Base-by-base conservation (phyloP, 2,113 vertebrate species). In the Tympanuchus pallidicinctus region DNA sequence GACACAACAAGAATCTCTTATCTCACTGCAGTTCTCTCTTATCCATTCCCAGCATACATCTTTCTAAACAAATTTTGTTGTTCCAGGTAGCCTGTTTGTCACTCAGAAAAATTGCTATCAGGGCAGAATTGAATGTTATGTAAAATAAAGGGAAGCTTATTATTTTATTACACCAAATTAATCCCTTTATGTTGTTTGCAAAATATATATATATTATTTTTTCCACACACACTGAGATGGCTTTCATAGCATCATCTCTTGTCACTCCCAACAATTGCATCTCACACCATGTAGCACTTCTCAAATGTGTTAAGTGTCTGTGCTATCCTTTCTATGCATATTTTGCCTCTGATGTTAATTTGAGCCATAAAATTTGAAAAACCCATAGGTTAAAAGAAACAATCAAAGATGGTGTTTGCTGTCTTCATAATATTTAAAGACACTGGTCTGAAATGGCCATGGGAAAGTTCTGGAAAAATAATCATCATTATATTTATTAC, bases 301-400 rank as follows among this genome's bases (percentile, higher is more conserved):
- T 88, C 42, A 67, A 71, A 57, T 32, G 34, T 77, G 50, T 66
- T 48, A 38, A 19, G 5, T 66, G 18, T 78, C 13, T 8, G 13
- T 69, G 22, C 42, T 88, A 13, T 43, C 56, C 81, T 91, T 78
- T 60, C 65, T 22, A 34, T 36, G 22, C 67, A 21, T 66, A 89
- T 66, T 95, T 95, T 92, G 27, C 70, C 32, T 90, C 52, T 75
- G 10, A 42, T 88, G 60, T 60, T 50, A 45, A 59, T 85, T 77
- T 89, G 73, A 88, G 72, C 32, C 32, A 73, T 87, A 90, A 87
- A 85, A 92, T 60, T 92, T 82, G 66, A 91, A 89, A 89, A 91
- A 76, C 21, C 12, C 69, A 6, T 16, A 78, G 82, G 40, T 64
- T 81, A 6, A 40, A 81, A 63, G 54, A 66, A 69, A 74, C 25